Conservation (phyloP, 2,888 invertebrate genomes). For the Leucoptera coffeella region DNA sequence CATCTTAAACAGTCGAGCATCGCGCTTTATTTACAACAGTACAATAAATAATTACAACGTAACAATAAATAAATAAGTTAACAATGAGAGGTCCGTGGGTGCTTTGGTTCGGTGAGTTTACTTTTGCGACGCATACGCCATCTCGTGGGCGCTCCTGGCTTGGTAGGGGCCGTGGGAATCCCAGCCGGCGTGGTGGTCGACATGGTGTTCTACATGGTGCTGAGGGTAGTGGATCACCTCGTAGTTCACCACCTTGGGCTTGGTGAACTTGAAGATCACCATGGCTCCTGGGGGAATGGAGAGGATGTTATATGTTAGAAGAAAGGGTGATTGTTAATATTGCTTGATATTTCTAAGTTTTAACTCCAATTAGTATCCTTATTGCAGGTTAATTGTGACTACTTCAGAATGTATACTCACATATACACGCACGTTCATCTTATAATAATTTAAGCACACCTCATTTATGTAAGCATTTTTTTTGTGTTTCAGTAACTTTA, state of each 20-base stretch:
- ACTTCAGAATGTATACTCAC: too few species aligned
- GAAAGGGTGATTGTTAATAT: too few species aligned
- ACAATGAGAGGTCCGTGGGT: slow-evolving; percentile 35
- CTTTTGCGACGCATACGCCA: slow-evolving; percentile 54
- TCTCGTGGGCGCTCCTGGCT: slow-evolving; percentile 52
- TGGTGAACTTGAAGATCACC: slow-evolving; percentile 81
- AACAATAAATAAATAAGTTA: slow-evolving; percentile 64
- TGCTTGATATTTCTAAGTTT: too few species aligned
- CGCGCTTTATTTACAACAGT: neutral
- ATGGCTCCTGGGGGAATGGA: slow-evolving; percentile 50
- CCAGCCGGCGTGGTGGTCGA: slow-evolving; percentile 54
- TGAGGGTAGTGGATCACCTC: slow-evolving; percentile 81
- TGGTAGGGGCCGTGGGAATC: slow-evolving; percentile 57
- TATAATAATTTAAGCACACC: too few species aligned
- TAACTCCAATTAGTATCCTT: too few species aligned
- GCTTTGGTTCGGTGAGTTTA: slow-evolving; percentile 56
- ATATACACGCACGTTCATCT: too few species aligned
- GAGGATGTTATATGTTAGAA: too few species aligned
- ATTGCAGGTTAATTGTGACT: too few species aligned
- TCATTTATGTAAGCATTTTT: too few species aligned
- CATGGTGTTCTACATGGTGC: slow-evolving; percentile 63
- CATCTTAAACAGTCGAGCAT: too few species aligned
- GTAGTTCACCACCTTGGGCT: slow-evolving; percentile 81
- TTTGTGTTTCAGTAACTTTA: too few species aligned
- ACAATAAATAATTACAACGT: neutral